Percentiles rank a stretch among this genome's conserved stretches.
These are phyloP conservation scores for Mormoops blainvillei DNA, from an alignment of 2,113 vertebrate species.

Conservation along the genomic window DNA sequence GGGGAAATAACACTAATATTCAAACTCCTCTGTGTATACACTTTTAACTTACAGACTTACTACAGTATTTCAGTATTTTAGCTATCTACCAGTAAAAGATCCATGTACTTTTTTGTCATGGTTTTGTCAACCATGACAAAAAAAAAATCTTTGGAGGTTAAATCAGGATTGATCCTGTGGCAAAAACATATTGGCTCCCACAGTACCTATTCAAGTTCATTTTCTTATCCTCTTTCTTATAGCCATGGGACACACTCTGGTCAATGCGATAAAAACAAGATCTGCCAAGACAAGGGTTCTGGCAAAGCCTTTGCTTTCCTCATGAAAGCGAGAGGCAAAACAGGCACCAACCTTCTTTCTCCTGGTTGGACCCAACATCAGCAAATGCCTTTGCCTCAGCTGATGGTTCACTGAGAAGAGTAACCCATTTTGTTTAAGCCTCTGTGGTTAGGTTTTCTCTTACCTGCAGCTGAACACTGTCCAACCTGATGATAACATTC, in stretches of 20 bases:
- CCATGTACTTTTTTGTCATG: too few species aligned
- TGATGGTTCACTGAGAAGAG: neutral
- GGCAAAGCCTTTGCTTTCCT: neutral
- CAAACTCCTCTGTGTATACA: neutral
- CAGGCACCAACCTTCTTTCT: neutral
- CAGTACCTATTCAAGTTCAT: neutral
- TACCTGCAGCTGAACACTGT: neutral
- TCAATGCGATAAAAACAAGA: neutral
- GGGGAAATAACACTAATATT: neutral
- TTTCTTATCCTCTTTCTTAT: neutral
- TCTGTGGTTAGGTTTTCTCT: neutral
- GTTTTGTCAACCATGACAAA: neutral
- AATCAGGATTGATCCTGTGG: neutral
- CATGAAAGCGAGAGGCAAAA: neutral
- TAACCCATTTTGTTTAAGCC: neutral
- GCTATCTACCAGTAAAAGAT: neutral
- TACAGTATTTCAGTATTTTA: neutral
- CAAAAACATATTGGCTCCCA: neutral
- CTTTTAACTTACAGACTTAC: neutral
- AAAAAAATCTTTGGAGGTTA: neutral
- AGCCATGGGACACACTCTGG: neutral
- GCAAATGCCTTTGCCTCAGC: too few species aligned
- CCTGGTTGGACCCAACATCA: neutral
- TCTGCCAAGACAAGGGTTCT: neutral
- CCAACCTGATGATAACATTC: neutral